phyloP scores from a whole-genome alignment of 2,113 vertebrate genomes.

The Channa maculata region DNA sequence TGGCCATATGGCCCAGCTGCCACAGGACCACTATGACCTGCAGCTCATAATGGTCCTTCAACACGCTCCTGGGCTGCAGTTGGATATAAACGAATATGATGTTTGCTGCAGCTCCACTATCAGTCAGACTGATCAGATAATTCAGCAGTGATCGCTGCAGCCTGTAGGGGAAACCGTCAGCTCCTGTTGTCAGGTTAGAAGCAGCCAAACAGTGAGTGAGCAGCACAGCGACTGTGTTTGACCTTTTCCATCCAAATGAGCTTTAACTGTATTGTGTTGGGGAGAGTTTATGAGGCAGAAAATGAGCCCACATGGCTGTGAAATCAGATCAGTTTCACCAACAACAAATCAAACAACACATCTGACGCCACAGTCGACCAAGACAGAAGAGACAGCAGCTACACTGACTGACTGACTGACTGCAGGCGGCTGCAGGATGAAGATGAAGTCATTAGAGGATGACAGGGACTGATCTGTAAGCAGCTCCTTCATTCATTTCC shows the following conservation, averaged over 20 bases:
- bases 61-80: too few species aligned
- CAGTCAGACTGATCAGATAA: too few species aligned
- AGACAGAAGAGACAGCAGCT: not conserved
- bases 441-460: not conserved
- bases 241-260: conserved; percentile 45
- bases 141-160: too few species aligned
- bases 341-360: conserved; percentile 4
- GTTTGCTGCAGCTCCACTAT: too few species aligned
- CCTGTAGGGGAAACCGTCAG: not conserved
- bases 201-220: conserved; percentile 22
- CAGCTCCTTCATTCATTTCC: too few species aligned
- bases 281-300: conserved; percentile 39
- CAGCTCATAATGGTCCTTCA: too few species aligned
- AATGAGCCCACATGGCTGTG: conserved; percentile 37
- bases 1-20: too few species aligned
- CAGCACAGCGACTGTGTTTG: conserved; percentile 20
- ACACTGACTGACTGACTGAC: not conserved
- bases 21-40: too few species aligned
- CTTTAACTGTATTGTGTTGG: conserved; percentile 1
- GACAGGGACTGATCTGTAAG: too few species aligned
- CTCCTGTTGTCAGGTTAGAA: not conserved
- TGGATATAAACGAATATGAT: too few species aligned
- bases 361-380: not conserved
- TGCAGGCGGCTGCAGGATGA: not conserved
- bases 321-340: conserved; percentile 38